Conservation (phyloP, 2,797 vertebrate genomes). For the Glossophaga mutica region DNA sequence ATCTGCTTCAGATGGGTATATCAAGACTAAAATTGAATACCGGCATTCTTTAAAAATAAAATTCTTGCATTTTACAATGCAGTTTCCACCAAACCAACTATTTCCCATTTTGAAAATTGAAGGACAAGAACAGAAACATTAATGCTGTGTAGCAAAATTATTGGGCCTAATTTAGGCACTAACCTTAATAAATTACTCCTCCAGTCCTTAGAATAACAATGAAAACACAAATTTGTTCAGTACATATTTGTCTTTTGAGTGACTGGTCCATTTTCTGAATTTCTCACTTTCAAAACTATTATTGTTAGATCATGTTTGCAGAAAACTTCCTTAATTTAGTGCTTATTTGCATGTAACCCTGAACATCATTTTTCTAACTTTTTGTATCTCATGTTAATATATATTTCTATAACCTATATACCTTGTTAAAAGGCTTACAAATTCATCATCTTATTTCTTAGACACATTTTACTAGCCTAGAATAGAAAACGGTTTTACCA, state of each 20-base stretch:
- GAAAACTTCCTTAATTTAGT: background rate
- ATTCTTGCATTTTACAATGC: background rate
- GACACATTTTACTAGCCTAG: background rate
- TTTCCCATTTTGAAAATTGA: conserved; percentile 43
- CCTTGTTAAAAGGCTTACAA: background rate
- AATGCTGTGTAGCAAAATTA: background rate
- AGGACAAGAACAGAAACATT: background rate
- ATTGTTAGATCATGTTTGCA: background rate
- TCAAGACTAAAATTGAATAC: background rate
- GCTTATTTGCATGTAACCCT: background rate
- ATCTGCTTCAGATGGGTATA: background rate
- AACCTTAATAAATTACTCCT: background rate
- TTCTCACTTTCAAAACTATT: background rate
- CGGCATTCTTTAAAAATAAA: background rate
- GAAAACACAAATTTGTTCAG: background rate
- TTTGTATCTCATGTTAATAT: background rate
- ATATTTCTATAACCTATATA: background rate
- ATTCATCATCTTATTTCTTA: background rate
- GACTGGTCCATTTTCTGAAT: background rate
- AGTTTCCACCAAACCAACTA: background rate
- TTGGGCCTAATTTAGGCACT: background rate
- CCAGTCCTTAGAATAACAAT: background rate
- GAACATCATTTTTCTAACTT: background rate
- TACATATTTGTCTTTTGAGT: background rate
- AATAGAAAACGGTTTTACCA: background rate